Conservation (phyloP, 2,888 invertebrate species). For the Drosophila setosimentum region DNA sequence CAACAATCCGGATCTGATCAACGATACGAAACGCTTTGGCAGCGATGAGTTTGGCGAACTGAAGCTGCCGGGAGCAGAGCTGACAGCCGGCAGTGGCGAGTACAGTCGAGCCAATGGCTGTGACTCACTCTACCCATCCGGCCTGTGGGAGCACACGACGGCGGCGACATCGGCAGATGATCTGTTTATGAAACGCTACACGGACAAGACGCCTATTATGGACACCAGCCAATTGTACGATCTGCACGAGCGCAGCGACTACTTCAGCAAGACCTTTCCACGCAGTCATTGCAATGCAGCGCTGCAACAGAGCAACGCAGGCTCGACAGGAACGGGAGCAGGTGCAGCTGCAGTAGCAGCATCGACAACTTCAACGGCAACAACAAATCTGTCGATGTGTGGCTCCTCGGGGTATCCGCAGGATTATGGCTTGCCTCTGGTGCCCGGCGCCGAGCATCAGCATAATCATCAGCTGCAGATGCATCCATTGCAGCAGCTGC, state of each 20-base stretch:
- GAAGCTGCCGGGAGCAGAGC: constrained; percentile 84
- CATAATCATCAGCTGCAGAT: constrained; percentile 83
- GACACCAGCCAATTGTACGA: constrained; percentile 85
- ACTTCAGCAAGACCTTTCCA: constrained; percentile 88
- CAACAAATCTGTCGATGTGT: constrained; percentile 79
- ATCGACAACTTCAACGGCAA: constrained; percentile 83
- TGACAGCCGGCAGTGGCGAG: constrained; percentile 88
- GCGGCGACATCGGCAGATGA: constrained; percentile 83
- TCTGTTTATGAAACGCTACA: constrained; percentile 88
- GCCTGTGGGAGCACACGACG: constrained; percentile 89
- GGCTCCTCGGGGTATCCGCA: constrained; percentile 88
- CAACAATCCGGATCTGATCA: constrained; percentile 94
- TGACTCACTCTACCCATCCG: constrained; percentile 92
- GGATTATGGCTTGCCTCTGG: constrained; percentile 92
- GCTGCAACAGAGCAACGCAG: constrained; percentile 52
- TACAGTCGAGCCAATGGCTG: constrained; percentile 90
- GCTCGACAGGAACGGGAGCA: constrained; percentile 36
- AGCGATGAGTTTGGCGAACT: constrained; percentile 86
- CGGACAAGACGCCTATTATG: constrained; percentile 92
- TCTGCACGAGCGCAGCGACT: constrained; percentile 86
- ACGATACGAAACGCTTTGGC: constrained; percentile 91
- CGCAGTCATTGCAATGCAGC: constrained; percentile 84
- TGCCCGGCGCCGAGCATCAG: constrained; percentile 85
- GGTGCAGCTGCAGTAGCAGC: constrained; percentile 44
- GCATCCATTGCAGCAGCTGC: constrained; percentile 86